Evolutionary conservation across 2,888 invertebrate species (phyloP), one percentile per base, ranked within the genome.

Genomic region (Corythucha ciliata): DNA sequence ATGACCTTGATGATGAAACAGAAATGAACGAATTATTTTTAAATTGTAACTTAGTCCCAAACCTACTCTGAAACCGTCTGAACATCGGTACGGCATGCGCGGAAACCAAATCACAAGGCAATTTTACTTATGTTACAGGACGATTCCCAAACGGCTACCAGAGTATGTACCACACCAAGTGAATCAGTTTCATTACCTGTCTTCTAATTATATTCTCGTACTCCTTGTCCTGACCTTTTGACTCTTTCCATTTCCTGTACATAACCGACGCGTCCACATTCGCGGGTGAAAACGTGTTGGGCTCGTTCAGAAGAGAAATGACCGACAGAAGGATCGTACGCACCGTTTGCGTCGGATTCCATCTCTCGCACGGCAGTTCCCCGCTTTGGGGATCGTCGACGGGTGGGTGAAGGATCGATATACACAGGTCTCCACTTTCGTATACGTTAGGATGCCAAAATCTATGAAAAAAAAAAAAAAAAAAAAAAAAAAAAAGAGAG

Each of bases 331-430:
- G 45, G 3, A 57, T 53, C 12, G 57, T 57, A 34, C 57, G 37
- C 10, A 57, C 57, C 2, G 57, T 57, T 46, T 57, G 57, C 12
- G 57, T 57, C n/a, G 57, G 57, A 27, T 57, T 57, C 57, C 57
- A 57, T n/a, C 57, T 32, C 42, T 57, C 57, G 40, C 55, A 53
- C 10, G 55, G 55, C 22, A 57, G 51, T 37, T 57, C 57, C 3
- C 57, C 57, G n/a, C 54, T 55, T 27, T 55, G 57, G 5, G 57
- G 57, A 20, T 57, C 57, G 40, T 55, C 57, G 4, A 55, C 48
- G 10, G 57, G 57, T 8, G 55, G 57, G 25, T 57, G 57, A 5
- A 57, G 51, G 8, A 57, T 57, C 8, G 57, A 57, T 14, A 57
- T 57, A 37, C 57, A 57, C 18, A 57, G 37, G 37, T 57, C 57